Evolutionary conservation across 2,797 vertebrate genomes (phyloP), one percentile per base, ranked within the genome.

Genomic region (Cephalopachus bancanus): DNA sequence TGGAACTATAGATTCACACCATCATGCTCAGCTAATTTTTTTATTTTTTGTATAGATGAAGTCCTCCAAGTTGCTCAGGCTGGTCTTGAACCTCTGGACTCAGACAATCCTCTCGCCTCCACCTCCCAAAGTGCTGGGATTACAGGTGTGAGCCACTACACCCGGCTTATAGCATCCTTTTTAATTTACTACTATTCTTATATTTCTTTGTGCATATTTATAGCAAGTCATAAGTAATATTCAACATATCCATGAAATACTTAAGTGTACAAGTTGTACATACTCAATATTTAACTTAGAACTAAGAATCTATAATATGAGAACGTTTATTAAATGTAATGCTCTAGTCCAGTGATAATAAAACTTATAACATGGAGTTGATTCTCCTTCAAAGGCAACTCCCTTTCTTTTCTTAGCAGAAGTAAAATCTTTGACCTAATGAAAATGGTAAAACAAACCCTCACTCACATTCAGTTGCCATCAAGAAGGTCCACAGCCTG

Each of bases 381-480:
- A 79, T 33, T 94, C 9, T 79, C 5, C 55, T 95, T 94, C 33
- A n/a, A 37, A 37, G 53, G 33, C 37, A 93, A 78, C 51, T 60
- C 96, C 55, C 57, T 96, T 20, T 89, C 0, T 80, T 76, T 55
- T 90, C 76, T 26, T 84, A 95, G 67, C 0, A 24, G 90, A 97
- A 95, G 79, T 75, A 37, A 97, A 98, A 93, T 83, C 89, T 97
- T 96, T 30, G 84, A 83, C 91, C 53, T 93, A 91, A 71, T 84
- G 81, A 95, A 97, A 96, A 89, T 57, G 71, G 79, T 96, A 87
- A 98, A 94, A 95, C 95, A 97, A 98, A 86, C 0, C 81, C 87
- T 89, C 51, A 83, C 93, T 75, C 20, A 0, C 1, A 30, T 49
- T 26, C 72, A 86, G 60, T 64, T 85, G 84, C 84, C 71, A 91